Base-by-base conservation (phyloP, 92 coral and sea anemone genomes). In the Phenganax subtilis region DNA sequence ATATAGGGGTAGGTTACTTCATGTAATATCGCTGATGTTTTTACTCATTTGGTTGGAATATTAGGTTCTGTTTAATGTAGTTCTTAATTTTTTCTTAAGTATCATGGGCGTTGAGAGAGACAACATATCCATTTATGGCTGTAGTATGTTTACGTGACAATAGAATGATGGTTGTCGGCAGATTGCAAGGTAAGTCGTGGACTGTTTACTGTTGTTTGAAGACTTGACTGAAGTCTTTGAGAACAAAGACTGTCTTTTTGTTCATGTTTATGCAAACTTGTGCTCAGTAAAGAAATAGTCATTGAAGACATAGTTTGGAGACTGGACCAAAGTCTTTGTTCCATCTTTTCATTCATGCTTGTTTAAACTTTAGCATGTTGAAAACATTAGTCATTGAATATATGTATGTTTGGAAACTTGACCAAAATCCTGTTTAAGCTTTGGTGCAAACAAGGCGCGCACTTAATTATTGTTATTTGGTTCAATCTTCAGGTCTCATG, bases 81-180 rank as follows among this genome's bases (percentile, higher is more conserved):
- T 29, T 10, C 15, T 10, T 10, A 10, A 30, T 73, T 10, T 54
- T 11, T 51, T 73, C 25, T 79, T 27, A 20, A 86, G 89, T 86
- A 17, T 92, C 98, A 10, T 90, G 84, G 80, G 97, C 98, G 20
- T 84, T 94, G 55, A 90, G 93, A 12, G 97, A 94, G 76, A 83
- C 93, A 6, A 94, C 98, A 0, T 94, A 94, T 83, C 98, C 98
- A 71, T 94, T 94, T 71, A 76, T 94, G 79, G 92, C 98, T 17
- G 65, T 94, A 15, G 87, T 92, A 59, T 94, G 97, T 80, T 86
- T 86, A 12, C 80, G 98, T 89, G 98, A 94, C 51, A 94, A 87
- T 80, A 85, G 97, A 81, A 94, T 94, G 98, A 86, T 92, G 63
- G 91, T 94, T 62, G 92, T 90, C 16, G 96, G 97, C 28, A 87